Evolutionary conservation across 2,113 vertebrate species (phyloP).

Genomic region (Tupaia tana): DNA sequence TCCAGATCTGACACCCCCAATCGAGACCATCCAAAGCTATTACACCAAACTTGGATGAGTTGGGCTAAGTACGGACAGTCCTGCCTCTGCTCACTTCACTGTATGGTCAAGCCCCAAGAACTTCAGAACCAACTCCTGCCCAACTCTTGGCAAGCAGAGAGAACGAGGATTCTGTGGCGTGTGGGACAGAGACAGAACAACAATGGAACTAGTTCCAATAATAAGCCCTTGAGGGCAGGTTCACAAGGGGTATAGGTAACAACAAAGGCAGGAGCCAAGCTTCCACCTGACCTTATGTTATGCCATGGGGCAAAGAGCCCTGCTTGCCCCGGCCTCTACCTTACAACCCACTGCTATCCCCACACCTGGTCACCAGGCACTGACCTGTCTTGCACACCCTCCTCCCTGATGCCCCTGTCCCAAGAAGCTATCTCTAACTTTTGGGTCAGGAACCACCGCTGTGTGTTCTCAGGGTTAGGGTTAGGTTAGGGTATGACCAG

Average conservation of each 20-base stretch:
- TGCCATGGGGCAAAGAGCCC: neutral
- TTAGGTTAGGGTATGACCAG: no score
- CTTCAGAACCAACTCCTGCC: neutral
- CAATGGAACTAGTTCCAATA: neutral
- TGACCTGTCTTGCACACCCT: no score
- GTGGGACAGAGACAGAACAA: neutral
- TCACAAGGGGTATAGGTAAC: accelerated
- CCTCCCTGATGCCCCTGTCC: no score
- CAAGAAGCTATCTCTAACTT: neutral
- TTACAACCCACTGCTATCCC: accelerated
- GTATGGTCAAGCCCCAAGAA: neutral
- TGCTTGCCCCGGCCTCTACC: neutral
- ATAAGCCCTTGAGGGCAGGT: neutral
- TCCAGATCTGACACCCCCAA: neutral
- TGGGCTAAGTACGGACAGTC: accelerated
- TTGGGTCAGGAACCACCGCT: neutral
- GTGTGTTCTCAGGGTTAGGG: neutral
- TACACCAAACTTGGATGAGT: neutral
- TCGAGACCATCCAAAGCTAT: neutral
- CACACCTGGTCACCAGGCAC: neutral
- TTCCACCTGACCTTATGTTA: neutral
- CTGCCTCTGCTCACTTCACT: neutral
- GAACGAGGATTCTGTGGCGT: no score
- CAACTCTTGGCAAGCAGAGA: neutral
- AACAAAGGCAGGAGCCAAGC: neutral